Base-by-base conservation (phyloP, 2,797 vertebrate species). In the Crypturellus tataupa region DNA sequence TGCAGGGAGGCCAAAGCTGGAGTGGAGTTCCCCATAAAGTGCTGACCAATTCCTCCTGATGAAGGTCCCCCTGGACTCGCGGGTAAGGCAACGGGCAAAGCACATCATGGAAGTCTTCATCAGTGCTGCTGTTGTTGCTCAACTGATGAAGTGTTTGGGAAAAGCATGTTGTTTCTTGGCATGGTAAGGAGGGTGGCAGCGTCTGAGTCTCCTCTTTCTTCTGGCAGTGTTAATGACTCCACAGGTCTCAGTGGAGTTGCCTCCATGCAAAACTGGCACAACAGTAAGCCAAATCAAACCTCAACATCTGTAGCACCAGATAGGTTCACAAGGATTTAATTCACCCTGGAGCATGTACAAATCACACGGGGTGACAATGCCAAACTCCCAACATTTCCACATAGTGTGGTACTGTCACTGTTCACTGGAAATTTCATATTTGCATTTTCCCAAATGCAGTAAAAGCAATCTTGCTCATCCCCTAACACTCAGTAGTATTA, bases 401-500 rank as follows among this genome's bases (percentile, higher is more conserved):
- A 82, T 88, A 86, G 77, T 80, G 62, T 3, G 1, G 33, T 64
- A 88, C 78, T 86, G 68, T 68, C 71, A 62, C 77, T 86, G 53
- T 64, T 96, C 91, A 93, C 83, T 94, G 91, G 94, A 91, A 95
- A 95, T 92, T 79, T 92, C 15, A 63, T 89, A 84, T 95, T 95
- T 95, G 77, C 77, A 80, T 91, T 94, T 94, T 93, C 93, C 92
- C 91, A 91, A 93, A 72, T 81, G 87, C 27, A 0, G 69, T 76
- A 91, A 93, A 77, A 85, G 58, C 85, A 82, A 31, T 72, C 80
- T 89, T 85, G 69, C 68, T 93, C 80, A 91, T 94, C 80, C 91
- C 63, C 62, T 64, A 73, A 70, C 20, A 29, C 33, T 93, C 39
- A 65, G 19, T 67, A 63, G 18, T 80, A 89, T 42, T 59, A 89